phyloP scores from a whole-genome alignment of 2,113 vertebrate genomes.

The Neopipo cinnamomea region DNA sequence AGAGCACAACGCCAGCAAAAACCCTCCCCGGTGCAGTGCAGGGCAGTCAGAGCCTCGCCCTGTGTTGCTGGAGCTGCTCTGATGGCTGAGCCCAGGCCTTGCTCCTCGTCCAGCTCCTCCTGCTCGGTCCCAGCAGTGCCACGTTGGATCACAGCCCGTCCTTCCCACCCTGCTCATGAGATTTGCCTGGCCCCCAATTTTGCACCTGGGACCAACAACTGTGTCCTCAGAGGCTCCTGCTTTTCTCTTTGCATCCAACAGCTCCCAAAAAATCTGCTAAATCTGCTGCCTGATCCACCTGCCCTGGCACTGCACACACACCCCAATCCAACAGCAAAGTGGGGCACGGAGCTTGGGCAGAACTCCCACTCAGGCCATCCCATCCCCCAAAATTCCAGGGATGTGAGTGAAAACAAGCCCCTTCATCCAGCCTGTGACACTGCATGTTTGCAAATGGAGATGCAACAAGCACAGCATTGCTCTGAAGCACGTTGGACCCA shows the following conservation, averaged over 20 bases:
- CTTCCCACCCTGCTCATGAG: background rate
- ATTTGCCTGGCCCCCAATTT: background rate
- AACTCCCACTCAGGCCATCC: background rate
- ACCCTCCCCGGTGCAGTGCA: background rate
- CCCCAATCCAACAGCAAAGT: background rate
- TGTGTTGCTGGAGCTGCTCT: background rate
- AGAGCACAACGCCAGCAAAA: no score
- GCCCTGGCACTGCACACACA: background rate
- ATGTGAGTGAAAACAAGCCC: background rate
- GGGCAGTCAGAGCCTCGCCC: background rate
- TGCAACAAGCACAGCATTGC: background rate
- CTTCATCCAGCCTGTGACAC: background rate
- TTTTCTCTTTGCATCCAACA: background rate
- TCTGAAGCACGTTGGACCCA: background rate
- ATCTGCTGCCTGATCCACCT: background rate
- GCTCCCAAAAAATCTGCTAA: background rate
- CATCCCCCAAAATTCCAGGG: background rate
- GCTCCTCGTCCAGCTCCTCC: background rate
- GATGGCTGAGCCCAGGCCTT: background rate
- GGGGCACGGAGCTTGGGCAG: background rate
- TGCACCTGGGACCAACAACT: background rate
- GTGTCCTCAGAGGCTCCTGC: background rate
- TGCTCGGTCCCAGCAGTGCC: background rate
- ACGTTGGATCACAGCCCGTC: background rate
- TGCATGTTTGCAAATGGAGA: background rate